Evolutionary conservation across 2,113 vertebrate genomes (phyloP).

Genomic region (Poecile atricapillus): DNA sequence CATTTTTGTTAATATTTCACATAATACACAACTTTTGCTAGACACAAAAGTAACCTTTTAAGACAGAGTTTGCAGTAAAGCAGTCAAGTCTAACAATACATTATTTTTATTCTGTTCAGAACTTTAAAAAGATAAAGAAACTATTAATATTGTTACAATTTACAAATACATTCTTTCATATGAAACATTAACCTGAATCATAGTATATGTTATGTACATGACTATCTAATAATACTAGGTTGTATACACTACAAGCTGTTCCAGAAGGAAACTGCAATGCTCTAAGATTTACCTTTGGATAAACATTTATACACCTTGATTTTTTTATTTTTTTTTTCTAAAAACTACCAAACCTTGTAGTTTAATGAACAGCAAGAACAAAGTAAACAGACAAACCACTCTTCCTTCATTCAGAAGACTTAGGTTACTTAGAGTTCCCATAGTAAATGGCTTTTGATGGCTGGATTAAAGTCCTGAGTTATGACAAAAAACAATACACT

Average conservation of each 20-base stretch:
- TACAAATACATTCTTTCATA: conserved; percentile 81
- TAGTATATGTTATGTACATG: conserved; percentile 59
- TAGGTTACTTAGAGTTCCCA: not conserved
- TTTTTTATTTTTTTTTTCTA: conserved; percentile 14
- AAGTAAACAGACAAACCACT: conserved; percentile 17
- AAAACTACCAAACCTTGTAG: not conserved
- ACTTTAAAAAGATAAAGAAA: conserved; percentile 72
- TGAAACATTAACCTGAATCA: conserved; percentile 76
- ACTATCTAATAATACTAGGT: conserved; percentile 65
- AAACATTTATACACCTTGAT: conserved; percentile 29
- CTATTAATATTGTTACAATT: conserved; percentile 71
- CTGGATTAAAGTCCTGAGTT: conserved; percentile 24
- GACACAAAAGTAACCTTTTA: conserved; percentile 69
- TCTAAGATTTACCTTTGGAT: conserved; percentile 51
- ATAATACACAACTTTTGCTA: conserved; percentile 69
- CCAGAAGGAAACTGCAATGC: conserved; percentile 59
- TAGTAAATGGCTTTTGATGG: conserved; percentile 9
- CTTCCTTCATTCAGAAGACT: conserved; percentile 36
- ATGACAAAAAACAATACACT: not conserved
- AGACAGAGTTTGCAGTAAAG: conserved; percentile 65
- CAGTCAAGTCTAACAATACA: conserved; percentile 67
- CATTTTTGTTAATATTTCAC: conserved; percentile 66
- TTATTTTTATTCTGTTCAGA: conserved; percentile 64
- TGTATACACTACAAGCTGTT: conserved; percentile 57
- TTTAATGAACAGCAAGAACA: conserved; percentile 37